A percentile compares a stretch with the other conserved stretches of the same genome.
Conservation (phyloP, 2,888 invertebrate genomes). For the Zele albiditarsus region DNA sequence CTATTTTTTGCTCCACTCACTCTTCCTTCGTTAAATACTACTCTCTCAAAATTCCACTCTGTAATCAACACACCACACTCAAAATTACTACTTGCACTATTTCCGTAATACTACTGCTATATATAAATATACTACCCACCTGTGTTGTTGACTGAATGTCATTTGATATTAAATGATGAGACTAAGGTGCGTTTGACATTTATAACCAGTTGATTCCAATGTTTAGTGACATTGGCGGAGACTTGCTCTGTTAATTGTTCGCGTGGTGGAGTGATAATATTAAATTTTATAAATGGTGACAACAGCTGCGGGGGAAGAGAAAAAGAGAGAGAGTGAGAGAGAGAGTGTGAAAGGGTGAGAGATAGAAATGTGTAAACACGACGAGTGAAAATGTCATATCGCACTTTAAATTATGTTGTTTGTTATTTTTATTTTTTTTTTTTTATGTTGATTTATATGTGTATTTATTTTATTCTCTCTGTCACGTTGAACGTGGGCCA, state of each 20-base stretch:
- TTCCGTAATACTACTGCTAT: not conserved
- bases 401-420: not conserved
- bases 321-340: not conserved
- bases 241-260: not conserved
- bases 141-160: not conserved
- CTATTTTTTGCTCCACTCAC: not conserved
- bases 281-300: conserved; percentile 1
- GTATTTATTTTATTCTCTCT: conserved; percentile 18
- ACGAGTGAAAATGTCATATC: not conserved
- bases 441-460: not conserved
- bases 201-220: not conserved
- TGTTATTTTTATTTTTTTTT: not conserved
- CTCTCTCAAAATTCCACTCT: not conserved
- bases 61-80: not conserved
- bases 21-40: not conserved
- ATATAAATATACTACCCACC: not conserved
- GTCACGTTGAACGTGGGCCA: conserved; percentile 50
- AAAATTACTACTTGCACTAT: not conserved
- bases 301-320: not conserved
- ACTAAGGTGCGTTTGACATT: not conserved
- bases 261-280: not conserved
- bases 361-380: conserved; percentile 16
- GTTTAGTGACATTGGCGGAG: not conserved
- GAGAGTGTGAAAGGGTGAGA: not conserved
- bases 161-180: not conserved